phyloP scores from a whole-genome alignment of 1,140 invertebrate genomes.

The Rhysida immarginata region DNA sequence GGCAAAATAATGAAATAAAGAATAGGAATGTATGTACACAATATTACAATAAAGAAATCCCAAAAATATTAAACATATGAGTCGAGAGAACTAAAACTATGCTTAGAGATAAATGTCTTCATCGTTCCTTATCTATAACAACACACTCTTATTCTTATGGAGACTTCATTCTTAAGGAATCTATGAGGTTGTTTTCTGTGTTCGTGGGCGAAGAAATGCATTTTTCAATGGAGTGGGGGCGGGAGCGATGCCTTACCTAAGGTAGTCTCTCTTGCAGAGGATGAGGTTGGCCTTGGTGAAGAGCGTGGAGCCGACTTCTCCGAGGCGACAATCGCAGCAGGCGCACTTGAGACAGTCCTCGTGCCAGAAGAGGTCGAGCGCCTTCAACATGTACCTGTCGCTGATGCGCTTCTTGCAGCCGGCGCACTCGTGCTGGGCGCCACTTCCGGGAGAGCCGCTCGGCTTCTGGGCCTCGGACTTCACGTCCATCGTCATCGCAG shows the following conservation, averaged over 20 bases:
- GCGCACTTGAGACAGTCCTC: conserved; percentile 88
- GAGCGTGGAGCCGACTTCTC: conserved; percentile 78
- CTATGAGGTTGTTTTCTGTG: too few relatives aligned
- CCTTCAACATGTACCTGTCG: conserved; percentile 35
- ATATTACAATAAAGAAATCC: too few relatives aligned
- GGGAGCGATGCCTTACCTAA: conserved; percentile 73
- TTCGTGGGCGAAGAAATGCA: too few relatives aligned
- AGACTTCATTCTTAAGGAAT: too few relatives aligned
- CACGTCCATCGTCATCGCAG: conserved; percentile 11
- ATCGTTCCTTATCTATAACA: too few relatives aligned
- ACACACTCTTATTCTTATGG: too few relatives aligned
- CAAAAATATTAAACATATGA: too few relatives aligned
- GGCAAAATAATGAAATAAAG: too few relatives aligned
- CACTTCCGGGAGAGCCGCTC: neutral
- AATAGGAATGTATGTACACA: too few relatives aligned
- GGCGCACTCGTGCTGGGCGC: conserved; percentile 27
- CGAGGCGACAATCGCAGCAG: conserved; percentile 78
- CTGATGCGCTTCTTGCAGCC: conserved; percentile 36
- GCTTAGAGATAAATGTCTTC: too few relatives aligned
- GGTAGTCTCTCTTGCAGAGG: conserved; percentile 81
- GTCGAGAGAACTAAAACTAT: too few relatives aligned
- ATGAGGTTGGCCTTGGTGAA: conserved; percentile 86
- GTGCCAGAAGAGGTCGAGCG: conserved; percentile 80
- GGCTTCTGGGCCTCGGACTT: conserved; percentile 6
- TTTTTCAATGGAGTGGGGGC: too few relatives aligned